Base-by-base conservation (phyloP, 1,140 invertebrate species). In the Orchesella cincta region DNA sequence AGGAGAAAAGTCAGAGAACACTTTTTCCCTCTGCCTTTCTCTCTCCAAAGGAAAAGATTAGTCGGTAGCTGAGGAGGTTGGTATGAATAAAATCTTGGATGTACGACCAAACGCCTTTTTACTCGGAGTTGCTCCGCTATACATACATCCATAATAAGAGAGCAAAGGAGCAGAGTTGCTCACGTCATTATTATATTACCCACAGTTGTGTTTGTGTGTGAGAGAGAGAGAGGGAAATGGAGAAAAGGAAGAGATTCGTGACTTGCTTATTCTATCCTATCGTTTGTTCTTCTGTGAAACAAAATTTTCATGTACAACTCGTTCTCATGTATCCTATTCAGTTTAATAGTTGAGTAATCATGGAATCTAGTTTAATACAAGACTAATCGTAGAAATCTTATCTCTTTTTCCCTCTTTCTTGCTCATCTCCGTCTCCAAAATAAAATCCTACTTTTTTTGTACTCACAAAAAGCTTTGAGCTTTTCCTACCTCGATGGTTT, bases 291-390 rank as follows among this genome's bases (percentile, higher is more conserved):
- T n/a, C n/a, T 8, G 39, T 46, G 39, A 18, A 46, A 18, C 5
- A 46, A 18, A 46, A 46, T 46, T 46, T 46, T 18, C 39, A 46
- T 46, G 39, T 46, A 18, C 18, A 46, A 8, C 18, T 18, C 39
- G 39, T 18, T 46, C 39, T 18, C 18, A 8, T 5, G 5, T 46
- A 46, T 46, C 39, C 39, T 46, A 46, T 46, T 46, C 39, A 46
- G 39, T 46, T 46, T 57, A 57, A 57, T 57, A 57, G 8, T 57
- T 57, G 52, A 57, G 52, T 57, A 57, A 57, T 57, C 52, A 57
- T 57, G 23, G 52, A 57, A 57, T 57, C 23, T 26, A 12, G 12
- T 23, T 57, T 23, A 46, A 46, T 12, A 20, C 39, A 46, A 8
- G 39, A 46, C 39, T 46, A 57, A 57, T 57, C 52, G 52, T 57